A percentile compares a stretch with the other conserved stretches of the same genome.
These are phyloP conservation scores for Hydrophis major DNA, from an alignment of 2,797 vertebrate species.

Conservation along the genomic window DNA sequence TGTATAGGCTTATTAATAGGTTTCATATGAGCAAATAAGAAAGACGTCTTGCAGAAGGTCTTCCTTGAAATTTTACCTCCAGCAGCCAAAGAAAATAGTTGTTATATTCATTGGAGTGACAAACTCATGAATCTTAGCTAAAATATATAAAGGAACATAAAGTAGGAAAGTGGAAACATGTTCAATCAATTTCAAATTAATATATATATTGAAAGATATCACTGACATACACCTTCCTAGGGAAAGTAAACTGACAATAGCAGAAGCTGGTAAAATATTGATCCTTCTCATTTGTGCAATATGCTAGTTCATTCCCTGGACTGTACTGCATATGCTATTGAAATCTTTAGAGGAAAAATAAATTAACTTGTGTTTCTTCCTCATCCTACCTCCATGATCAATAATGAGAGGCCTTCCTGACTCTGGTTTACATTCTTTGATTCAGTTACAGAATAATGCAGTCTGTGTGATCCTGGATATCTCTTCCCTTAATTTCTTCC, in stretches of 20 bases:
- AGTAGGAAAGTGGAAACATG: neutral
- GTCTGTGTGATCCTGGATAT: neutral
- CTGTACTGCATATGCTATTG: neutral
- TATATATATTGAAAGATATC: slow-evolving; percentile 1
- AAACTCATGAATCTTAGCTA: slow-evolving; percentile 11
- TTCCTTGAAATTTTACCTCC: slow-evolving; percentile 3
- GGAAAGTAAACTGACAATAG: slow-evolving; percentile 3
- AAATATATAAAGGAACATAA: neutral
- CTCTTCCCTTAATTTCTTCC: neutral
- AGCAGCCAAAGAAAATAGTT: slow-evolving; percentile 14
- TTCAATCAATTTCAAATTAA: neutral
- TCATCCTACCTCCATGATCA: neutral
- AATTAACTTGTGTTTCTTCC: neutral
- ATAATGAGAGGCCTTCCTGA: neutral
- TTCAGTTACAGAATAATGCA: neutral
- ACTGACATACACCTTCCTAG: slow-evolving; percentile 19
- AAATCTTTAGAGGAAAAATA: neutral
- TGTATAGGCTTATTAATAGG: slow-evolving; percentile 27
- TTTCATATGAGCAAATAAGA: slow-evolving; percentile 5
- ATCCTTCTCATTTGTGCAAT: neutral
- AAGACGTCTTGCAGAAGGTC: slow-evolving; percentile 26
- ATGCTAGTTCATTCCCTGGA: slow-evolving; percentile 3
- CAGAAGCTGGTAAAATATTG: slow-evolving; percentile 8
- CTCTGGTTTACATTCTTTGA: neutral
- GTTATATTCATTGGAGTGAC: neutral